These are phyloP conservation scores for Rhadina sibilatrix DNA, from an alignment of 2,113 vertebrate species.

Conservation along the genomic window DNA sequence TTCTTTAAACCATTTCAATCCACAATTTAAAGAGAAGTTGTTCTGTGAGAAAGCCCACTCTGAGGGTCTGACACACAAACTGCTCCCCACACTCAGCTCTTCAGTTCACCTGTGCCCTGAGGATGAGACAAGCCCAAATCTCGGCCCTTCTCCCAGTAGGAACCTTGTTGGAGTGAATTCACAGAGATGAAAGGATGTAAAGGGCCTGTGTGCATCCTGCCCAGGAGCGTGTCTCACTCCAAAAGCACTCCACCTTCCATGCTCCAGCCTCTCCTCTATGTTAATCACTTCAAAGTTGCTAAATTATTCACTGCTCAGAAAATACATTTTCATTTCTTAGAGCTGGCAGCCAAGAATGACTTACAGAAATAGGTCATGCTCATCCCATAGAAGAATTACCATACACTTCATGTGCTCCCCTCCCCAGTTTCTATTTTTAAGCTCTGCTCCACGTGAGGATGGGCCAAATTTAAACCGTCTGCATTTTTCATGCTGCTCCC, in stretches of 20 bases:
- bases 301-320: constrained; percentile 52
- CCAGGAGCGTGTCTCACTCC: background rate
- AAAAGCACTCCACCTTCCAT: background rate
- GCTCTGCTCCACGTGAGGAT: constrained; percentile 1
- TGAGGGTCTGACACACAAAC: background rate
- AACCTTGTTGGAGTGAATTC: background rate
- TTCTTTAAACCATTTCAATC: background rate
- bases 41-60: background rate
- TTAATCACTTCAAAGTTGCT: constrained; percentile 5
- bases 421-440: constrained; percentile 27
- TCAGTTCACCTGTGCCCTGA: no score
- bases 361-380: constrained; percentile 56
- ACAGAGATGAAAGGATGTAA: background rate
- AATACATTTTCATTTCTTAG: constrained; percentile 6
- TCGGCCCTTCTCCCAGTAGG: rapidly evolving
- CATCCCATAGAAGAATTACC: constrained; percentile 35
- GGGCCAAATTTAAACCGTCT: constrained; percentile 13
- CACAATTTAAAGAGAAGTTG: background rate
- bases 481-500: constrained; percentile 16
- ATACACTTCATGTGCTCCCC: background rate
- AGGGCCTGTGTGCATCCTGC: background rate
- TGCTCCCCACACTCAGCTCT: background rate
- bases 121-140: background rate
- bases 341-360: background rate
- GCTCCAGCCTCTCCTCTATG: background rate